Evolutionary conservation across 92 coral and sea anemone species (phyloP), one percentile per base, ranked within the genome.

Genomic region (Pocillopora grandis): DNA sequence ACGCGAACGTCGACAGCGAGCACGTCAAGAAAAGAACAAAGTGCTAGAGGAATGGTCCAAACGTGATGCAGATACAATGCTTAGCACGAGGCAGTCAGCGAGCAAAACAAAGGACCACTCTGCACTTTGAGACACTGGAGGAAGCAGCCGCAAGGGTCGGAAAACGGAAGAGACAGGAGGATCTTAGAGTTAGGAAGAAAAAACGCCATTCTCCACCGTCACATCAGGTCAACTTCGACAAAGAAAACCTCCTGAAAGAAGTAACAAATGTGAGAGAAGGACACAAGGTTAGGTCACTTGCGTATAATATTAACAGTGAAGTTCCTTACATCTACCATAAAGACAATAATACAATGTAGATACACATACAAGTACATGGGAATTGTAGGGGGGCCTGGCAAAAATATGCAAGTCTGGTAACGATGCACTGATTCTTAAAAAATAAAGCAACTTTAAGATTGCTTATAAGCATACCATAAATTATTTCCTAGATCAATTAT

Each of bases 61-160:
- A 57, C 71, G 12, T 49, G 85, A 81, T 12, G 58, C 65, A 9
- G 78, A 61, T 42, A 60, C 36, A 31, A 58, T 81, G 58, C 85
- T 81, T 57, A 68, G 68, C 27, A 81, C 78, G 71, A 70, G 85
- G 68, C 78, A 71, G 78, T 72, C 85, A 70, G 71, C 58, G 69
- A 60, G 64, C 12, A 2, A 56, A 27, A 58, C 68, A 80, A 71
- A 67, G 84, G 52, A 49, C 21, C 37, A 35, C 84, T 13, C 49
- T 67, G 23, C 27, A 67, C 76, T 80, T 67, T 57, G 67, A 76
- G 56, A 48, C 80, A 17, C 10, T 21, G 14, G 65, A 3, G 16
- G 81, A 77, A 10, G 71, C 81, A 55, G 16, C 62, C 35, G 13
- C 7, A n/a, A 65, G 69, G 69, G 33, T 65, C 19, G 69, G 10